These are phyloP conservation scores for Zootoca vivipara DNA, from an alignment of 2,113 vertebrate species.

Conservation along the genomic window DNA sequence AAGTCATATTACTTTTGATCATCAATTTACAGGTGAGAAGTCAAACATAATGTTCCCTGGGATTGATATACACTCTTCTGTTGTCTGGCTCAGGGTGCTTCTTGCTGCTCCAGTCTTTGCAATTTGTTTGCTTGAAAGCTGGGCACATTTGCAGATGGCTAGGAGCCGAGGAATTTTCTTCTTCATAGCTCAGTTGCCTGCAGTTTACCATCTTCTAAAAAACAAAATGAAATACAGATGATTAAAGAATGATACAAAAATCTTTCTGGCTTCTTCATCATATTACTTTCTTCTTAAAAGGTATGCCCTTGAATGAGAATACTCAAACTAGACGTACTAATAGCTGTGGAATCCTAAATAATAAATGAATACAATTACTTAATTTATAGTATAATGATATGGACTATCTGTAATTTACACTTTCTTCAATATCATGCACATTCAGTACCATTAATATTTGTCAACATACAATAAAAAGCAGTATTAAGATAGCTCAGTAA, in stretches of 20 bases:
- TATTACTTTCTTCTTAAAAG: not conserved
- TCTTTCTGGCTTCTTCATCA: conserved; percentile 6
- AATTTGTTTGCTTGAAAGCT: conserved; percentile 63
- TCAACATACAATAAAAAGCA: not conserved
- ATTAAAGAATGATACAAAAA: not conserved
- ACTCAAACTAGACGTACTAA: not conserved
- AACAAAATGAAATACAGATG: conserved; percentile 54
- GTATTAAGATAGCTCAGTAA: not conserved
- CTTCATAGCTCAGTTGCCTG: conserved; percentile 63
- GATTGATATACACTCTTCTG: conserved; percentile 71
- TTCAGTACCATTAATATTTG: not conserved
- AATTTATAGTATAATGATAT: too few relatives aligned
- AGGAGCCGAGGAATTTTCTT: conserved; percentile 59
- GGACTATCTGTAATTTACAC: too few relatives aligned
- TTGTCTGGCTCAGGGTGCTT: conserved; percentile 31
- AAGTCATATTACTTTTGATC: not conserved
- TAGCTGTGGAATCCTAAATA: not conserved
- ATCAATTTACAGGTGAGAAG: not conserved
- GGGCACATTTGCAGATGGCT: conserved; percentile 64
- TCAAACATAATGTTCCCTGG: conserved; percentile 79
- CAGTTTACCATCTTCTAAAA: conserved; percentile 71
- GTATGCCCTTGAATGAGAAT: not conserved
- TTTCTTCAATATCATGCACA: not conserved
- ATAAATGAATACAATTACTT: not conserved
- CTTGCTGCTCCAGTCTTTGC: conserved; percentile 65